Evolutionary conservation across 1,140 invertebrate species (phyloP).

Genomic region (Drosophila sturtevanti): DNA sequence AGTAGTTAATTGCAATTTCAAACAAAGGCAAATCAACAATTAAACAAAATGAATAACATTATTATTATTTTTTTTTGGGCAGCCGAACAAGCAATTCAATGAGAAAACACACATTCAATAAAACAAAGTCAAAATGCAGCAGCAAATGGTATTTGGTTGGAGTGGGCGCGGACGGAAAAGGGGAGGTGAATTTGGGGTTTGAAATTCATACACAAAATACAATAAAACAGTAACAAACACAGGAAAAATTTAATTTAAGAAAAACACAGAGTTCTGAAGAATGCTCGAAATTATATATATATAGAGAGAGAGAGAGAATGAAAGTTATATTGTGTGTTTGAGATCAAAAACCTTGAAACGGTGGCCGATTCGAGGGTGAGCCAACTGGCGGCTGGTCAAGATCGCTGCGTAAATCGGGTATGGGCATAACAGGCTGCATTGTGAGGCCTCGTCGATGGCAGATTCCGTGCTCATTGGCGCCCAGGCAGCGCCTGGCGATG

Average conservation of each 20-base stretch:
- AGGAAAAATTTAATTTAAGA: slow-evolving; percentile 54
- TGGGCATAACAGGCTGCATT: slow-evolving; percentile 88
- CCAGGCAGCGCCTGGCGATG: slow-evolving; percentile 77
- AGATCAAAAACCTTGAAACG: slow-evolving; percentile 80
- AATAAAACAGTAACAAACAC: slow-evolving; percentile 64
- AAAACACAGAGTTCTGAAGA: slow-evolving; percentile 39
- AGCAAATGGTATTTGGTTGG: neutral
- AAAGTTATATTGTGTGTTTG: slow-evolving; percentile 31
- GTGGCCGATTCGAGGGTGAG: slow-evolving; percentile 78
- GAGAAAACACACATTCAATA: neutral
- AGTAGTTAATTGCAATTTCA: neutral
- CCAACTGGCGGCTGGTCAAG: slow-evolving; percentile 85
- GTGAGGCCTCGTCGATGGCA: slow-evolving; percentile 91
- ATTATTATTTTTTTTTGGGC: too few species aligned
- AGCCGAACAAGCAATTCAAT: neutral
- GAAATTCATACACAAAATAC: slow-evolving; percentile 50
- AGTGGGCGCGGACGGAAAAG: neutral
- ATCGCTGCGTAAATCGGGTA: slow-evolving; percentile 92
- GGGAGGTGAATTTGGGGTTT: neutral
- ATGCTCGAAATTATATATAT: slow-evolving; percentile 42
- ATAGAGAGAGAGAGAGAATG: slow-evolving; percentile 29
- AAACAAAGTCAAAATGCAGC: neutral
- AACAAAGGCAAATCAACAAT: neutral
- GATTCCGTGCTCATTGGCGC: slow-evolving; percentile 92
- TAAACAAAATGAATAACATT: neutral